Conservation (phyloP, 1,140 invertebrate species). For the Lucilia sericata region DNA sequence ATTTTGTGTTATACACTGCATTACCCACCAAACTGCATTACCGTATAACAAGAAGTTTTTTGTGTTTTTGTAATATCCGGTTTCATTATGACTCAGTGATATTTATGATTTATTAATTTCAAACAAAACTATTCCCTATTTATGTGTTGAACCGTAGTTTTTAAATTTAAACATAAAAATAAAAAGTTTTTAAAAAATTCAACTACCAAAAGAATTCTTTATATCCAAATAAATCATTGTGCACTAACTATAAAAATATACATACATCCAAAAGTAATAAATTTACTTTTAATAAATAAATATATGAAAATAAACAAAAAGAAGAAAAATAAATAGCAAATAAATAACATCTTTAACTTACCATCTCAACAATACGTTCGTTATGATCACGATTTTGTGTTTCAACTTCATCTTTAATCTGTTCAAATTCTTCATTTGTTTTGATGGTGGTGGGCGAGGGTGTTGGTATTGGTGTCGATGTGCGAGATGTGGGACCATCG, state of each 20-base stretch:
- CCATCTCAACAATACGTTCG: slow-evolving; percentile 67
- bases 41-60: too few species aligned
- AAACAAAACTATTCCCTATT: too few species aligned
- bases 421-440: slow-evolving; percentile 58
- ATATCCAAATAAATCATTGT: not conserved
- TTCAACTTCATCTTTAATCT: slow-evolving; percentile 63
- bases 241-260: not conserved
- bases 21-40: too few species aligned
- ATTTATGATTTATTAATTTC: too few species aligned
- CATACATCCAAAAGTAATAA: not conserved
- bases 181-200: too few species aligned
- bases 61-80: too few species aligned
- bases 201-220: too few species aligned
- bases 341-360: slow-evolving; percentile 45
- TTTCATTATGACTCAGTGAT: too few species aligned
- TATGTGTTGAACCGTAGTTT: too few species aligned
- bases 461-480: slow-evolving; percentile 23
- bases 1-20: too few species aligned
- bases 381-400: slow-evolving; percentile 61
- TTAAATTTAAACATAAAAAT: too few species aligned
- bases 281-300: not conserved
- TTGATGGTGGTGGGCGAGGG: slow-evolving; percentile 55
- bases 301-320: not conserved
- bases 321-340: too few species aligned
- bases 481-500: slow-evolving; percentile 52